Percentiles rank a stretch among this genome's conserved stretches.
phyloP scores from a whole-genome alignment of 2,888 invertebrate species.

The Yponomeuta evonymella region DNA sequence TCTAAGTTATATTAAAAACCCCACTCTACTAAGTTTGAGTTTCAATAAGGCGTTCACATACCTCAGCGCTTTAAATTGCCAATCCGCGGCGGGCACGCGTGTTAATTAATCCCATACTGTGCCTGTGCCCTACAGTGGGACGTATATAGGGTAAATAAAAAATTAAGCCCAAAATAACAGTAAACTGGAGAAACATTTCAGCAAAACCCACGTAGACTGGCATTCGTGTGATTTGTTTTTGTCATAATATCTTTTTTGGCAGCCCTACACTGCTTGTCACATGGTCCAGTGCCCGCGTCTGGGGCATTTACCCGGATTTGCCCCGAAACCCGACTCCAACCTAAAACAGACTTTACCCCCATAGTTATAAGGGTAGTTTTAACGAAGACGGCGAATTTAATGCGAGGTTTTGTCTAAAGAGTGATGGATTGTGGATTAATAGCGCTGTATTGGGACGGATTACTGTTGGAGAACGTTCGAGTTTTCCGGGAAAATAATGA shows the following conservation, averaged over 20 bases:
- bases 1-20: no score
- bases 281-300: conserved; percentile 38
- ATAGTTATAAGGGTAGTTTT: neutral
- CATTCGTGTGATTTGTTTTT: neutral
- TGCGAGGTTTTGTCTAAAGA: neutral
- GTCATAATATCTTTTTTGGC: neutral
- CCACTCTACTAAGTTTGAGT: no score
- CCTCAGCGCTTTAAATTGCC: no score
- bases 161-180: no score
- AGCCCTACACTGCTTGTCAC: conserved; percentile 30
- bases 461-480: conserved; percentile 2
- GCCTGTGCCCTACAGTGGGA: no score
- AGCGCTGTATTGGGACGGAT: neutral
- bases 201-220: no score
- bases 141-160: no score
- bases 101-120: no score
- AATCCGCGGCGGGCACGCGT: no score
- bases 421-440: conserved; percentile 14
- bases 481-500: neutral
- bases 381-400: neutral
- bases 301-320: conserved; percentile 29
- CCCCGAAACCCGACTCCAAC: conserved; percentile 11
- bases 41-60: no score
- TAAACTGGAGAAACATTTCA: no score
- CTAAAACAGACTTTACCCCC: neutral